Evolutionary conservation across 2,888 invertebrate genomes (phyloP), one percentile per base, ranked within the genome.

Genomic region (Meandrusa payeni): DNA sequence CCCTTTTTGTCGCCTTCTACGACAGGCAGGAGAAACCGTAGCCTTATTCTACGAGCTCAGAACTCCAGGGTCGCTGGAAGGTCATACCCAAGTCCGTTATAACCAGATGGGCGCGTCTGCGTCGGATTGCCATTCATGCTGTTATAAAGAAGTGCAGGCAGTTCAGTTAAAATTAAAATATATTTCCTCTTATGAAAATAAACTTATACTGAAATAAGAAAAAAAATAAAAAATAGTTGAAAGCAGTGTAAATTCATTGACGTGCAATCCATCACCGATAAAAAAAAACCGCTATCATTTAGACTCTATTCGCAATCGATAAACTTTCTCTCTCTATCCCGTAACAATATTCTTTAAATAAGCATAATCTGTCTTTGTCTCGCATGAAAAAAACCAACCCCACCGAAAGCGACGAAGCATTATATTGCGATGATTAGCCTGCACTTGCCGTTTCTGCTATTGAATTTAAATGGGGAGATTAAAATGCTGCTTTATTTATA

Each of bases 401-500:
- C 67, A 31, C 65, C 58, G 47, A 51, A 75, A 64, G 75, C 80
- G 68, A 58, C 66, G 80, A 64, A 69, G 78, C 86, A 83, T 87
- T 87, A 87, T 87, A 86, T 85, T 82, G 85, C 79, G 78, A 87
- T 86, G 86, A 87, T 87, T 87, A 86, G 79, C 69, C 65, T 74
- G 76, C 86, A 87, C 87, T 86, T 86, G 86, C 85, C 65, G 58
- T 61, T 63, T 61, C 55, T 64, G 67, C 76, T 73, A 87, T 86
- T 87, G 83, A 86, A 87, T 87, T 85, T 86, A 87, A 87, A 87
- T 82, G 69, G 83, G 81, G 44, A 82, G 85, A 86, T 86, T 85
- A 85, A 75, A 78, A 76, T 65, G 76, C 61, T 69, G 66, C 68
- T 69, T 73, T 72, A 67, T 78, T 80, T 82, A 83, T 83, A 81